Evolutionary conservation across 2,888 invertebrate species (phyloP), one percentile per base, ranked within the genome.

Genomic region (Apamea anceps): DNA sequence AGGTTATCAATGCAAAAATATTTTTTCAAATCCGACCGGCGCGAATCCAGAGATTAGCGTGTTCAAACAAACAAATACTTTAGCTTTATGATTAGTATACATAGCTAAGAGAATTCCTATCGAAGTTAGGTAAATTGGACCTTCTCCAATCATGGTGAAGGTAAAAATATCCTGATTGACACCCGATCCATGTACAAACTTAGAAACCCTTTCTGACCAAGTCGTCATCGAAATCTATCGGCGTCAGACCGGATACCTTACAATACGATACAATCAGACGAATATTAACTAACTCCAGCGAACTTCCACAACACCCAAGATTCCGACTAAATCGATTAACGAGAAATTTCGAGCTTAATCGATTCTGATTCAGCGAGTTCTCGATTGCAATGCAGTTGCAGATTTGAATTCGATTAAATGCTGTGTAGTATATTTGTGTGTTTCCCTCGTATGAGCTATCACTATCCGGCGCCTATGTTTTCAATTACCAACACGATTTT

Each of bases 291-390:
- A 85, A 85, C 84, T 80, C 75, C 63, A 81, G 62, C 82, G 45
- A 89, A 85, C 85, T 84, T 85, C 82, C 76, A 80, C 78, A 78
- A 84, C 81, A 77, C 81, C 78, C 81, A 86, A 89, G 84, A 90
- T 85, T 81, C 84, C 70, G 79, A 82, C 83, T 89, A 87, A 92
- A 93, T 93, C 94, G 91, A 94, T 94, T 91, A 93, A 93, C 92
- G 92, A 87, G 92, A 92, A 93, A 93, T 93, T 91, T 90, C 91
- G 91, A 92, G 92, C 88, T 93, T 94, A 95, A 94, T 95, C 94
- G 94, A 94, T 93, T 95, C 93, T 91, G 92, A 94, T 93, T 94
- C 92, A 93, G 92, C 92, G 87, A 91, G 91, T 91, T 93, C 92
- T 92, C 92, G 89, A 93, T 92, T 92, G 91, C 91, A 92, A 90